Evolutionary conservation across 1,140 invertebrate genomes (phyloP).

Genomic region (Oryctes rhinoceros): DNA sequence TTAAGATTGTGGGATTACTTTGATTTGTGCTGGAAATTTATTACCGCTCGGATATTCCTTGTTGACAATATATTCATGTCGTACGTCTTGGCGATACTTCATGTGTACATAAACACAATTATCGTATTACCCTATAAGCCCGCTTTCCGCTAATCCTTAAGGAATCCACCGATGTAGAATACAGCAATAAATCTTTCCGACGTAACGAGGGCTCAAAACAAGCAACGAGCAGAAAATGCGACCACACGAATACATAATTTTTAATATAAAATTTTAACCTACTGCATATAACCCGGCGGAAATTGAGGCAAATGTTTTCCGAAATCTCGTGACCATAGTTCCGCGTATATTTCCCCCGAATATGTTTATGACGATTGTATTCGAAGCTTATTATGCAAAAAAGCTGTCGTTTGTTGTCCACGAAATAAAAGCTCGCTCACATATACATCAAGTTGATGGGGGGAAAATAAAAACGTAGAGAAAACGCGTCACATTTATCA

Average conservation of each 20-base stretch:
- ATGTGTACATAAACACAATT: too few relatives aligned
- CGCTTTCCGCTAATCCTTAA: too few relatives aligned
- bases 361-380: constrained; percentile 3
- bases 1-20: too few relatives aligned
- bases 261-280: not conserved
- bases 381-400: not conserved
- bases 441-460: not conserved
- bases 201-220: not conserved
- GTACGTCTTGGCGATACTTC: too few relatives aligned
- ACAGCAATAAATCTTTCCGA: too few relatives aligned
- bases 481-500: constrained; percentile 15
- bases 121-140: too few relatives aligned
- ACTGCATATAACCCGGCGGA: not conserved
- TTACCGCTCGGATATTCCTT: too few relatives aligned
- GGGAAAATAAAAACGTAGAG: constrained; percentile 1
- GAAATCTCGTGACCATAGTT: not conserved
- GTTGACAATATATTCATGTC: too few relatives aligned
- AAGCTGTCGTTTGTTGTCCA: not conserved
- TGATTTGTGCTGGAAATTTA: too few relatives aligned
- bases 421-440: not conserved
- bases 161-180: too few relatives aligned
- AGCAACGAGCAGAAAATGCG: not conserved
- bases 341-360: not conserved
- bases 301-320: not conserved
- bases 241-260: not conserved